Base-by-base conservation (phyloP, 2,113 vertebrate genomes). In the Clupea harengus region DNA sequence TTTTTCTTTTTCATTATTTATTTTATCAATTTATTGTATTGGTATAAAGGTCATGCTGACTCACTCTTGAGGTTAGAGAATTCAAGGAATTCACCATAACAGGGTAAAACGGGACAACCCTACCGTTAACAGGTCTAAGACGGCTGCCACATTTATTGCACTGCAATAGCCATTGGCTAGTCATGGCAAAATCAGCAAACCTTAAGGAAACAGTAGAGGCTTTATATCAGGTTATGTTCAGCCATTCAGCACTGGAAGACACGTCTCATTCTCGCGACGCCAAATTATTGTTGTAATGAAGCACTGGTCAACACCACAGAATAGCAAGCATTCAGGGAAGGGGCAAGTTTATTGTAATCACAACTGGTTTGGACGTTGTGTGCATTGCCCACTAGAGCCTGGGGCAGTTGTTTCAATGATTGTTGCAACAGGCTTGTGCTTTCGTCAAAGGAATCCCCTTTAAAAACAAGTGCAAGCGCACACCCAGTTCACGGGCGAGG, bases 401-500 rank as follows among this genome's bases (percentile, higher is more conserved):
- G 9, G 13, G 57, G 25, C 25, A 15, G 39, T 39, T 64, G n/a
- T 75, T 75, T 84, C 28, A 84, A 84, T 49, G 83, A 10, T 50
- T 25, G 45, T 15, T 72, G 67, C 32, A 54, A 54, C 45, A 78
- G 72, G 72, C 72, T 78, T 78, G 32, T 78, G 72, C 72, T 78
- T 78, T 78, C 90, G 82, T 92, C 92, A 90, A 92, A 93, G 92
- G 72, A 78, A 78, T 78, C 94, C 89, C 90, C 89, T 89, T 91
- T 92, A 89, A 90, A 93, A 87, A 90, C 92, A 94, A 90, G 92
- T 91, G 89, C 87, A 81, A 91, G 91, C 92, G 93, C 94, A 94
- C 94, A 94, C 94, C 93, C 93, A 94, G 92, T 84, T 78, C 78
- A 85, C 84, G 86, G 89, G 88, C 85, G 89, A 81, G 88, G 88